phyloP scores from a whole-genome alignment of 2,888 invertebrate species.

The Ochlodes sylvanus region DNA sequence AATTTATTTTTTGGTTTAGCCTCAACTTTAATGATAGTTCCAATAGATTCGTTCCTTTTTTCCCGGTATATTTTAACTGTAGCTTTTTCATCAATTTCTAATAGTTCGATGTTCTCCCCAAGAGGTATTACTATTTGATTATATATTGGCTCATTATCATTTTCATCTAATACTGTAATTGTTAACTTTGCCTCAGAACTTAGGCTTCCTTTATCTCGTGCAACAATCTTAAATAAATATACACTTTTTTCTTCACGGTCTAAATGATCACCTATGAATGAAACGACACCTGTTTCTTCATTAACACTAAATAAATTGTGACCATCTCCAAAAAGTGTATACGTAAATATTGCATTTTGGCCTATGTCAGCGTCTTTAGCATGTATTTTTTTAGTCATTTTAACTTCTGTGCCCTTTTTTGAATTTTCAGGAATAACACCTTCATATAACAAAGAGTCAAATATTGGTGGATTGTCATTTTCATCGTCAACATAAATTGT shows the following conservation, averaged over 20 bases:
- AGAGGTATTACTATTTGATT: conserved; percentile 89
- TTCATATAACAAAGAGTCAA: conserved; percentile 89
- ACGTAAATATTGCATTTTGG: conserved; percentile 87
- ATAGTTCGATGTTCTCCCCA: conserved; percentile 87
- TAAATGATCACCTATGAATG: conserved; percentile 84
- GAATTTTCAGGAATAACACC: conserved; percentile 93
- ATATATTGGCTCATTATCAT: conserved; percentile 91
- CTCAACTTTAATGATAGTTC: conserved; percentile 61
- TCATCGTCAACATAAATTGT: conserved; percentile 93
- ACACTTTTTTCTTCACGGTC: conserved; percentile 90
- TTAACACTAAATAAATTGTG: conserved; percentile 90
- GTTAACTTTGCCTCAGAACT: conserved; percentile 89
- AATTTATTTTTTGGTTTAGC: conserved; percentile 72
- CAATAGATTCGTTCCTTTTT: conserved; percentile 60
- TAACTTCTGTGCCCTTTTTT: conserved; percentile 87
- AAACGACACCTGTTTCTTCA: conserved; percentile 86
- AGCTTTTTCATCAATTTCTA: conserved; percentile 86
- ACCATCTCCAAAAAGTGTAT: conserved; percentile 90
- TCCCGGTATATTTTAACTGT: conserved; percentile 76
- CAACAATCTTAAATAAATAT: conserved; percentile 89
- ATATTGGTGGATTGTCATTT: conserved; percentile 94
- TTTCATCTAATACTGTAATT: conserved; percentile 90
- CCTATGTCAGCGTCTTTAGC: conserved; percentile 90
- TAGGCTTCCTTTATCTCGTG: conserved; percentile 91
- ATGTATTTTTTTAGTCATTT: conserved; percentile 87